phyloP scores from a whole-genome alignment of 2,797 vertebrate genomes.

The Toxotes lorentzi region DNA sequence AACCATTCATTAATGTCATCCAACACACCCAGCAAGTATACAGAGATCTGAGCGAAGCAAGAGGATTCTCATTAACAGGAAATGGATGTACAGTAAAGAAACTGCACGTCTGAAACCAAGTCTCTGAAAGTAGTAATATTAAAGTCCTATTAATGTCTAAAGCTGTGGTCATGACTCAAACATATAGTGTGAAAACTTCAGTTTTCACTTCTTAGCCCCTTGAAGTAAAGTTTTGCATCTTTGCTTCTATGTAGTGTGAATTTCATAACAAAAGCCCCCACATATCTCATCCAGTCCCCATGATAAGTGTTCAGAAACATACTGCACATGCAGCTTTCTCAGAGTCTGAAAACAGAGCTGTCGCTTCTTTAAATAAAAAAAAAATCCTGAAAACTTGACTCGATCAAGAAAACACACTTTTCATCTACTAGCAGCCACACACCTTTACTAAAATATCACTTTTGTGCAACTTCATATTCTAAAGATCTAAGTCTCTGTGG shows the following conservation, averaged over 20 bases:
- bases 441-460: conserved; percentile 29
- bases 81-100: conserved; percentile 2
- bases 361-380: background rate
- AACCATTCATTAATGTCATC: conserved; percentile 27
- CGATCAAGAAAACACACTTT: conserved; percentile 8
- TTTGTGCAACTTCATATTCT: conserved; percentile 23
- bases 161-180: background rate
- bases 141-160: background rate
- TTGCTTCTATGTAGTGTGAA: background rate
- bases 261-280: conserved; percentile 3
- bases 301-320: conserved; percentile 7
- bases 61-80: background rate
- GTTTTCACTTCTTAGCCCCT: background rate
- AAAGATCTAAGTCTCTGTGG: conserved; percentile 29
- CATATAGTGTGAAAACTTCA: background rate
- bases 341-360: conserved; percentile 19
- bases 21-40: conserved; percentile 16
- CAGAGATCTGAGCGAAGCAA: background rate
- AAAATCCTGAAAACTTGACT: conserved; percentile 24
- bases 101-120: conserved; percentile 6
- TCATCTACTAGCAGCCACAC: conserved; percentile 10
- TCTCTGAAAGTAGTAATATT: background rate
- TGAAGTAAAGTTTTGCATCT: conserved; percentile 7
- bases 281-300: background rate
- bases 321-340: background rate